Evolutionary conservation across 2,888 invertebrate genomes (phyloP).

Genomic region (Neria commutata): DNA sequence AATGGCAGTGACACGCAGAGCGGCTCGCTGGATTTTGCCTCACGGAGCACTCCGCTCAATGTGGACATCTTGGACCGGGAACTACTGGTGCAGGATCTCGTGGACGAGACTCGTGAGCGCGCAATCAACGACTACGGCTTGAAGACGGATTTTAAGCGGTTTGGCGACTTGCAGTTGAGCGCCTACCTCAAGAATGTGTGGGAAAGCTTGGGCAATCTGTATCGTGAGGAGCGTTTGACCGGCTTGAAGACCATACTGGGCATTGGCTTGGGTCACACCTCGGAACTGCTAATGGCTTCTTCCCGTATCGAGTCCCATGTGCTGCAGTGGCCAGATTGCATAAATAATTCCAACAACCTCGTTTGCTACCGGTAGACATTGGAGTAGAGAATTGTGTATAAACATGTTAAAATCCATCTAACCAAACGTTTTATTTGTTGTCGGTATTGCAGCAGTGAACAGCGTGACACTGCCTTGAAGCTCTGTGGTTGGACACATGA

Average conservation of each 20-base stretch:
- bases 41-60: constrained; percentile 39
- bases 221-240: constrained; percentile 71
- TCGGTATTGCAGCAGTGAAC: constrained; percentile 64
- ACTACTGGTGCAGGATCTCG: constrained; percentile 46
- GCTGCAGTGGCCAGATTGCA: constrained; percentile 59
- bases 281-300: constrained; percentile 50
- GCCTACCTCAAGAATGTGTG: constrained; percentile 79
- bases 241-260: constrained; percentile 60
- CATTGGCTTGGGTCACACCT: constrained; percentile 46
- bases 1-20: constrained; percentile 25
- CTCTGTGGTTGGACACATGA: constrained; percentile 91
- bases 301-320: constrained; percentile 54
- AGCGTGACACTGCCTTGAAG: constrained; percentile 78
- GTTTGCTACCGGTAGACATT: constrained; percentile 50
- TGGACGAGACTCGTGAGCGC: constrained; percentile 68
- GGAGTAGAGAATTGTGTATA: not conserved
- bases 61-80: constrained; percentile 45
- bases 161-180: constrained; percentile 79
- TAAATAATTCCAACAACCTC: constrained; percentile 55
- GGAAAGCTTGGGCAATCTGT: constrained; percentile 64
- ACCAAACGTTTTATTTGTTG: constrained; percentile 15
- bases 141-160: constrained; percentile 77
- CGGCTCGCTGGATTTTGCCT: constrained; percentile 35
- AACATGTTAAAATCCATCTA: not conserved
- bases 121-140: constrained; percentile 76